These are phyloP conservation scores for Choristoneura rosaceana DNA, from an alignment of 2,888 invertebrate genomes.

Conservation along the genomic window DNA sequence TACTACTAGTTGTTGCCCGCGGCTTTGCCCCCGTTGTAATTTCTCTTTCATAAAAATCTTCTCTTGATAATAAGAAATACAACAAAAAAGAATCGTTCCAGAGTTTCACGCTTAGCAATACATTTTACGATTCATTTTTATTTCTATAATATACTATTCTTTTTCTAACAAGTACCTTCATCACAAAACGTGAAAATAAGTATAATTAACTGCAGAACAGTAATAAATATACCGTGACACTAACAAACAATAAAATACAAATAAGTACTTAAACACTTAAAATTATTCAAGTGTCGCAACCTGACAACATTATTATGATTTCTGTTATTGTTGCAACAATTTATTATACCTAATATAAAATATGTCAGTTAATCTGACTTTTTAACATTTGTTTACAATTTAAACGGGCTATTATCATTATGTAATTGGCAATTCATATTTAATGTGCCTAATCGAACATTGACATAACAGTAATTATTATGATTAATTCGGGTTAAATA, in stretches of 20 bases:
- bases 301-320: neutral
- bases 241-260: neutral
- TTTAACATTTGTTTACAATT: slow-evolving; percentile 4
- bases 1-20: no score
- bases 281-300: neutral
- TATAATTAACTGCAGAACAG: neutral
- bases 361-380: neutral
- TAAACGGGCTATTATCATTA: slow-evolving; percentile 4
- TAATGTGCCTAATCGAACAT: slow-evolving; percentile 3
- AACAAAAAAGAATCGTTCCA: no score
- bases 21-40: no score
- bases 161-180: no score
- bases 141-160: no score
- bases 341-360: neutral
- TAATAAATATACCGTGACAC: neutral
- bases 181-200: no score
- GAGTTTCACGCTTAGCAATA: no score
- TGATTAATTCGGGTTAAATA: neutral
- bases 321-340: neutral
- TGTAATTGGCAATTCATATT: slow-evolving; percentile 3
- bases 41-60: no score
- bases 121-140: no score
- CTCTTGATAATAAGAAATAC: no score
- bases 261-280: neutral
- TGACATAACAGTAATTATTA: neutral